Base-by-base conservation (phyloP, 2,888 invertebrate genomes). In the Coleophora flavipennella region DNA sequence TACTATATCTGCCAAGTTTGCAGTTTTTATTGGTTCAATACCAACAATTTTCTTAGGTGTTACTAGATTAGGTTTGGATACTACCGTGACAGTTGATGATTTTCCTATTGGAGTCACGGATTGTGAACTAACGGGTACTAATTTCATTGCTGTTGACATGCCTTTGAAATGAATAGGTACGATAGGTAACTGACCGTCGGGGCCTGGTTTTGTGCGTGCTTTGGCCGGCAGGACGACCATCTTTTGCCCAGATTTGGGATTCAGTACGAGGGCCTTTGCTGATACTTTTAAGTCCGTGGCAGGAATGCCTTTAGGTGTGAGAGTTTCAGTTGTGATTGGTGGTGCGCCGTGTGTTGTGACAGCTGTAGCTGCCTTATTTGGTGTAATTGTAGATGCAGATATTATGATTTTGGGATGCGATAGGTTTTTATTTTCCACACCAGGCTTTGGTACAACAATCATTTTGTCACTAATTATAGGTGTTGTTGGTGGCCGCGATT, bases 211-310 rank as follows among this genome's bases (percentile, higher is more conserved):
- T 53, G 74, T 65, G 39, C 75, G 65, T 29, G 67, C 58, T 50
- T 85, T 85, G 8, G 84, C 79, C 1, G 85, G 85, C 35, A 85
- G 50, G 7, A 85, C 84, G 10, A 85, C 81, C 85, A 85, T 84
- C 52, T 85, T 85, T 50, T 78, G 83, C 2, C 80, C 85, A 1
- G 83, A 75, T 55, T 84, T 85, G 7, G 81, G 80, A 55, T 84
- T 85, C 27, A 85, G 54, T 33, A 85, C 77, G 39, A 84, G 67
- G 10, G 85, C 76, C 62, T 85, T 85, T 1, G 85, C 75, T 0
- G 85, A 83, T 8, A 85, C 79, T 62, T 83, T 85, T 20, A 84
- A 57, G 50, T 85, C 85, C 31, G 84, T 79, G 26, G 84, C 79
- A 14, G 81, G 83, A 36, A 85, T 74, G 40, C 84, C 81, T 58